Evolutionary conservation across 2,888 invertebrate species (phyloP), one percentile per base, ranked within the genome.

Genomic region (Alloplasta piceator): DNA sequence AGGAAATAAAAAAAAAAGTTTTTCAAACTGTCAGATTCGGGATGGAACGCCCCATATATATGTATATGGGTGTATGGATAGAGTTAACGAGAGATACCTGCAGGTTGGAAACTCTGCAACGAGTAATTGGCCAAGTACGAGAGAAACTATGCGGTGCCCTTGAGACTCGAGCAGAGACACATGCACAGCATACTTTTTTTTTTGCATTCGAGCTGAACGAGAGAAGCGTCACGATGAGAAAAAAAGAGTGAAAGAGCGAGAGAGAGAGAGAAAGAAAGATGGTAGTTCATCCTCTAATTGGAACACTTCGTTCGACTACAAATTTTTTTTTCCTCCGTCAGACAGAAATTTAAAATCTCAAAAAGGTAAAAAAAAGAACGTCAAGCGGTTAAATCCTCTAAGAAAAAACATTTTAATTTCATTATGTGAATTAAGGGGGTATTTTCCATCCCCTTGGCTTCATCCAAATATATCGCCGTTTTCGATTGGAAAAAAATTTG

Each of bases 141-240:
- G 67, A 66, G 66, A 75, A 70, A 79, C 74, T 74, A 63, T 39
- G 61, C n/a, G 52, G 14, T 70, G 68, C 70, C 74, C 70, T 79
- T 71, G 52, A 70, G 74, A 64, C 64, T 70, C 68, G 12, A 38
- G 43, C 38, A 12, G 50, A n/a, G 7, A 58, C 46, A 48, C 56
- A 16, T 14, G 52, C 12, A 9, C 12, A 38, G 38, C 48, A 60
- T 46, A 60, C 10, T 38, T 48, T 39, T 60, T 68, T 26, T 55
- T 7, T 55, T 7, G 52, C 12, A 26, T 3, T 5, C 52, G 39
- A 10, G 52, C 43, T 56, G 43, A 41, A 56, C 12, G 43, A 50
- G 48, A 58, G 46, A 60, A 12, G 12, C n/a, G 12, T n/a, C 6
- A 50, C 48, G 0, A 50, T 36, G 36, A 50, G 64, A 66, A 12